Conservation (phyloP, 2,888 invertebrate species). For the Dorcus parallelipipedus region DNA sequence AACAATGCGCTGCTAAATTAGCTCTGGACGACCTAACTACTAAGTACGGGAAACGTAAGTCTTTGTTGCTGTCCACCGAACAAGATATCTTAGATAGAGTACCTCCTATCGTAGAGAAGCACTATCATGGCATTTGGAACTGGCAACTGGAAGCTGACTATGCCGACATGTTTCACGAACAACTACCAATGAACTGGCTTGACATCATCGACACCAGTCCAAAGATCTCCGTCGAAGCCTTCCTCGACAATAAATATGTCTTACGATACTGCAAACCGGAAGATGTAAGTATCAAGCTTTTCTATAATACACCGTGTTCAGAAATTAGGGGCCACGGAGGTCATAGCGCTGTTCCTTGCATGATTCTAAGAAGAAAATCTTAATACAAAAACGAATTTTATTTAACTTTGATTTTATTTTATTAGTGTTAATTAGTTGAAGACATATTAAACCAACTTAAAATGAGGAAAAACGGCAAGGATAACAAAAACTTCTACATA, state of each 20-base stretch:
- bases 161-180: constrained; percentile 61
- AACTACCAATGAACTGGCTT: constrained; percentile 68
- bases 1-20: constrained; percentile 44
- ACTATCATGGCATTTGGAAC: constrained; percentile 51
- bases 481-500: no score
- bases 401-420: no score
- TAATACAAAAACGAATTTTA: no score
- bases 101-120: constrained; percentile 46
- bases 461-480: no score
- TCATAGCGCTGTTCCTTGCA: no score
- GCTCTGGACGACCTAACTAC: constrained; percentile 44
- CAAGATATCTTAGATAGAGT: constrained; percentile 42
- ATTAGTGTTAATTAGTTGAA: no score
- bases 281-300: constrained; percentile 37
- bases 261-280: constrained; percentile 41
- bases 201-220: constrained; percentile 58
- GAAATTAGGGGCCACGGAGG: no score
- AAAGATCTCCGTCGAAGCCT: constrained; percentile 53
- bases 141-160: constrained; percentile 52
- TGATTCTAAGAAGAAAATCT: no score
- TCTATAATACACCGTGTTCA: no score
- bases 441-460: no score
- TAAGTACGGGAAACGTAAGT: constrained; percentile 33
- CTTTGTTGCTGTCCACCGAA: constrained; percentile 33
- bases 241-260: constrained; percentile 34